phyloP scores from a whole-genome alignment of 2,797 vertebrate genomes.

The Clamator glandarius region DNA sequence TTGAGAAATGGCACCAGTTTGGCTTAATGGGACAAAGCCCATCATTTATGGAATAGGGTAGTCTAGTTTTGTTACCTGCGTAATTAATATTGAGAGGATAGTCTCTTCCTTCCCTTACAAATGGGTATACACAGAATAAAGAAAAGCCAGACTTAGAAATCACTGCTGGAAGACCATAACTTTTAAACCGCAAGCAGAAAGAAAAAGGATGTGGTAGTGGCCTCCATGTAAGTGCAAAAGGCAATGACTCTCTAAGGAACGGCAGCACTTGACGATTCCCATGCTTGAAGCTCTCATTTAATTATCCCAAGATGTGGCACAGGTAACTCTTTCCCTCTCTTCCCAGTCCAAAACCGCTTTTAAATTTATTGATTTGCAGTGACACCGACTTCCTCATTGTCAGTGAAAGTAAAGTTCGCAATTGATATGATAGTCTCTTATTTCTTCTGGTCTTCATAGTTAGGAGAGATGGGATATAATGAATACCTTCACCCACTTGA shows the following conservation, averaged over 20 bases:
- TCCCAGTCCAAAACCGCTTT: not conserved
- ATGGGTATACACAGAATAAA: not conserved
- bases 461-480: not conserved
- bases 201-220: not conserved
- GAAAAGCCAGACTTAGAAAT: conserved; percentile 36
- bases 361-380: not conserved
- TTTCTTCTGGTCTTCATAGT: not conserved
- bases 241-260: not conserved
- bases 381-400: not conserved
- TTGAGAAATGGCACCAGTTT: conserved; percentile 47
- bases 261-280: not conserved
- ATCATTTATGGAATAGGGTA: not conserved
- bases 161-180: conserved; percentile 38
- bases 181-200: conserved; percentile 34
- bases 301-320: not conserved
- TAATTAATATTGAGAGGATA: not conserved
- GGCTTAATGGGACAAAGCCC: conserved; percentile 24
- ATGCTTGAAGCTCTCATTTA: not conserved
- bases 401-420: not conserved
- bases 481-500: conserved; percentile 8
- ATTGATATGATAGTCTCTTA: not conserved
- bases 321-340: not conserved
- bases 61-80: not conserved
- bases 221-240: not conserved
- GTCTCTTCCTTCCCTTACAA: conserved; percentile 25